phyloP scores from a whole-genome alignment of 2,797 vertebrate genomes.

The Tinamus major region DNA sequence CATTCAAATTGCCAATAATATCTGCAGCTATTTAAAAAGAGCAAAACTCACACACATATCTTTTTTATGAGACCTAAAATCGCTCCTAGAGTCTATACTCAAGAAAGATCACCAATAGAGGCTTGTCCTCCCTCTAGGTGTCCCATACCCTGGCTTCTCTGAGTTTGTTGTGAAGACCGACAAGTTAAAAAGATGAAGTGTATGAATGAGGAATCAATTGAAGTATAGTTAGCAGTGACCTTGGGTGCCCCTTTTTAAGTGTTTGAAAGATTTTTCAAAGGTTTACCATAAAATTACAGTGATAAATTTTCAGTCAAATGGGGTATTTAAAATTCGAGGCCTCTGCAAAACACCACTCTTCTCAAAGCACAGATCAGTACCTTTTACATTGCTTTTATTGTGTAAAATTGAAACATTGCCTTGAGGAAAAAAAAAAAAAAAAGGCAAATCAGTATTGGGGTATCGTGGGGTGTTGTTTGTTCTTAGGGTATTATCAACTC shows the following conservation, averaged over 20 bases:
- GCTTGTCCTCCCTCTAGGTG: neutral
- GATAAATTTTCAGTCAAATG: neutral
- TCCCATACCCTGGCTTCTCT: neutral
- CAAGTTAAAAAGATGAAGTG: neutral
- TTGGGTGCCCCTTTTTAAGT: neutral
- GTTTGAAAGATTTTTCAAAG: neutral
- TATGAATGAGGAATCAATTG: neutral
- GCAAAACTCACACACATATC: neutral
- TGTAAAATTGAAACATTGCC: neutral
- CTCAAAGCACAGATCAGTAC: neutral
- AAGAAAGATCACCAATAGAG: neutral
- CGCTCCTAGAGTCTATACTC: neutral
- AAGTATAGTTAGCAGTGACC: neutral
- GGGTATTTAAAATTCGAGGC: neutral
- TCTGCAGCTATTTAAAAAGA: neutral
- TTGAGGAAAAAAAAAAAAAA: rapidly evolving
- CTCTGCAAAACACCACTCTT: neutral
- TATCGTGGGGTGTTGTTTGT: neutral
- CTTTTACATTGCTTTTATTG: neutral
- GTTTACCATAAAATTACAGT: neutral
- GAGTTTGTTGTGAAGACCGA: neutral
- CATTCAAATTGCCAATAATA: neutral
- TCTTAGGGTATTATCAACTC: conserved; percentile 6
- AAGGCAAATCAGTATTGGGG: neutral
- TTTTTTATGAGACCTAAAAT: neutral